Conservation (phyloP, 2,888 invertebrate species). For the Epirrita christyi region DNA sequence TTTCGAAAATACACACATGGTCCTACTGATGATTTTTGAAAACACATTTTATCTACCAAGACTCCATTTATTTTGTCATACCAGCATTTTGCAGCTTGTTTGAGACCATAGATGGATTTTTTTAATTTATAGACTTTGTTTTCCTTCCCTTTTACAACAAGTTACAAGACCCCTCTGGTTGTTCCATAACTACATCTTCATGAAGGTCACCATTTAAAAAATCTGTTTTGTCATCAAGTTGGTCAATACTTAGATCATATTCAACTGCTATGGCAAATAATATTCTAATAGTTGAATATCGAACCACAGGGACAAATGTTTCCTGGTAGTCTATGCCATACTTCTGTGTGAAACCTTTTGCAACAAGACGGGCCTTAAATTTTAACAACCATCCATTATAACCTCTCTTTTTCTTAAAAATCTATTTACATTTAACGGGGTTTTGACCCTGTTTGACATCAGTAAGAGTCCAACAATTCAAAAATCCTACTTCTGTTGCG, state of each 20-base stretch:
- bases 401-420: constrained; percentile 5
- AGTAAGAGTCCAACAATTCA: background rate
- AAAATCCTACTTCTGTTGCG: constrained; percentile 3
- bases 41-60: background rate
- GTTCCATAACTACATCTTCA: constrained; percentile 10
- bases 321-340: constrained; percentile 7
- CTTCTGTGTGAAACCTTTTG: constrained; percentile 10
- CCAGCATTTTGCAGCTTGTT: constrained; percentile 6
- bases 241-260: background rate
- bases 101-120: background rate
- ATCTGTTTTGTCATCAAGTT: constrained; percentile 11
- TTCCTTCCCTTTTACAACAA: no score
- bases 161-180: constrained; percentile 3
- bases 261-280: constrained; percentile 1
- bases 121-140: background rate
- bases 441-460: no score
- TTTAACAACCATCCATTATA: background rate
- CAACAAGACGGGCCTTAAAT: constrained; percentile 9
- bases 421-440: constrained; percentile 6
- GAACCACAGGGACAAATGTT: constrained; percentile 3
- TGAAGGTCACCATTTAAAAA: constrained; percentile 5
- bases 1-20: constrained; percentile 6
- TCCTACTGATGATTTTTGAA: background rate
- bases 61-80: constrained; percentile 10
- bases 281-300: constrained; percentile 3